Evolutionary conservation across 1,140 invertebrate genomes (phyloP), one percentile per base, ranked within the genome.

Genomic region (Eueides isabella): DNA sequence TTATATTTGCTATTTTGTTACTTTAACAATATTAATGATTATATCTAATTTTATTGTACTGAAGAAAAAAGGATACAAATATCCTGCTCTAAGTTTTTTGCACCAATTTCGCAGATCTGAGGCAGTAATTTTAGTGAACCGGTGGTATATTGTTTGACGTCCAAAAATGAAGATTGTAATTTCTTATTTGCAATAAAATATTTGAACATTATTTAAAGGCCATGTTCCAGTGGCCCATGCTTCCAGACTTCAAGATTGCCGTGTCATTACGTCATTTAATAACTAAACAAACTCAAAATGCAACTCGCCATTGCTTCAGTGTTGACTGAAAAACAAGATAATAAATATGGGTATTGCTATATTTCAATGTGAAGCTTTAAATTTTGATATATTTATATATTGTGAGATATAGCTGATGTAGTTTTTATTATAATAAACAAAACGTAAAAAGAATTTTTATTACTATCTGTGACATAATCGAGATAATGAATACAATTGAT

Each of bases 231-330:
- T 7, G 85, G 81, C n/a, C 91, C 91, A 19, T 92, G 88, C 64
- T 88, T 89, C 91, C 91, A 93, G 26, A 71, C 69, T 0, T 69
- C 62, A 0, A 90, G 91, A 63, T 93, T 92, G 0, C 91, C 91
- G 41, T 91, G 78, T 74, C 82, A 81, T 87, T 16, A 92, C 89
- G 35, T 95, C 94, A 87, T 95, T 96, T 95, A 1, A 97, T 94
- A 0, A 81, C 96, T 26, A 97, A 94, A 4, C 96, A 95, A 41
- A 98, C 96, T 95, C 96, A 98, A 86, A 98, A 98, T 0, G 98
- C 97, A 1, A 95, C 86, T 63, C 96, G 94, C 97, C 97, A 98
- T 92, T 97, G 95, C 28, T 94, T 88, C 2, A 96, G 81, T 6
- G 95, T 95, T 75, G 95, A 95, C 96, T 97, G 91, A 73, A 94